Conservation (phyloP, 1,140 invertebrate genomes). For the Lasaia peninsularis region DNA sequence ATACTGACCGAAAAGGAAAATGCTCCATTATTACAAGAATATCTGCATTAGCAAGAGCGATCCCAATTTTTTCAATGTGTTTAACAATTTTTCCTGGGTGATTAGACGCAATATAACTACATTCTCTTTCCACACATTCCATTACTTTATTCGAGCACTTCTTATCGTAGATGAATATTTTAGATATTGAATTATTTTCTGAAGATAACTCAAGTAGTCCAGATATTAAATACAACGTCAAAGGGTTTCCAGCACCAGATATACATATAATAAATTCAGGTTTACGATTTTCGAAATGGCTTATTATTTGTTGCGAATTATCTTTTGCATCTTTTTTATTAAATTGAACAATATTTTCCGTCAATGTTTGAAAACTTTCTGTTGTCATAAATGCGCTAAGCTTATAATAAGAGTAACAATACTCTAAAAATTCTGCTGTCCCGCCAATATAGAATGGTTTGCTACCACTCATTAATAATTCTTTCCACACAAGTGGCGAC, state of each 20-base stretch:
- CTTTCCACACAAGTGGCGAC: constrained; percentile 76
- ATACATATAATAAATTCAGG: constrained; percentile 45
- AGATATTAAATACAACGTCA: constrained; percentile 53
- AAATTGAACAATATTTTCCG: constrained; percentile 52
- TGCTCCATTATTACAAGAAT: constrained; percentile 60
- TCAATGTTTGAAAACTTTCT: constrained; percentile 60
- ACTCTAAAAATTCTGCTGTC: constrained; percentile 76
- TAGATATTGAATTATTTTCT: constrained; percentile 37
- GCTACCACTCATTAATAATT: constrained; percentile 68
- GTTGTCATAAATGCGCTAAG: constrained; percentile 62
- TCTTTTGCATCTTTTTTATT: constrained; percentile 39
- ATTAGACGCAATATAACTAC: constrained; percentile 44
- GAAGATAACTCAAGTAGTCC: constrained; percentile 42
- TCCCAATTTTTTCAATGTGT: constrained; percentile 54
- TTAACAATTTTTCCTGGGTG: constrained; percentile 49
- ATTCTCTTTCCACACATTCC: constrained; percentile 53
- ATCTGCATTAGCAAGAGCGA: constrained; percentile 55
- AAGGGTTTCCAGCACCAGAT: constrained; percentile 44
- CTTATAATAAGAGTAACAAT: constrained; percentile 78
- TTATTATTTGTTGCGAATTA: constrained; percentile 20
- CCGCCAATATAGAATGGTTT: constrained; percentile 75
- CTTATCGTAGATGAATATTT: constrained; percentile 57
- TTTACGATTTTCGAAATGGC: constrained; percentile 23
- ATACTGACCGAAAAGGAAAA: constrained; percentile 51
- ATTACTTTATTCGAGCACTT: constrained; percentile 40